These are phyloP conservation scores for Pandemis heparana DNA, from an alignment of 2,888 invertebrate species.

Conservation along the genomic window DNA sequence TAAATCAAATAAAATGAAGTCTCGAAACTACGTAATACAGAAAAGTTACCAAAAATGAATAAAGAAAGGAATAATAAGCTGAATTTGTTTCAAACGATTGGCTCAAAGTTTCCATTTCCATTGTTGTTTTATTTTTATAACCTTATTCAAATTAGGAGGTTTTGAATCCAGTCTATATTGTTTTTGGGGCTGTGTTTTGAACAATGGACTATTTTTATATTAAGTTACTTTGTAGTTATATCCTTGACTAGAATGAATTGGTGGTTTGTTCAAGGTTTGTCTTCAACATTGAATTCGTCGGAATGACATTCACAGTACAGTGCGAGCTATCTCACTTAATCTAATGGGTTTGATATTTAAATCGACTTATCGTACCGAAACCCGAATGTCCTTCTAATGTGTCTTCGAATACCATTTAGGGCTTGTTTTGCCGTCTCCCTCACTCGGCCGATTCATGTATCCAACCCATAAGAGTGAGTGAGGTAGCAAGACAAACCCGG, in stretches of 20 bases:
- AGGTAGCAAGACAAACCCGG: too few species aligned
- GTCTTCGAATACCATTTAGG: too few species aligned
- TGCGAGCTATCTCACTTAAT: too few species aligned
- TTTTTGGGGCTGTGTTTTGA: neutral
- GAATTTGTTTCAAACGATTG: neutral
- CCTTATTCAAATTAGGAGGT: neutral
- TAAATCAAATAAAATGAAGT: neutral
- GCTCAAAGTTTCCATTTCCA: neutral
- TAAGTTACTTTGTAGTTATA: neutral
- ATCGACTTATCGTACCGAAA: too few species aligned
- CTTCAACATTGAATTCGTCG: neutral
- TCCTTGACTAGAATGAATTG: neutral
- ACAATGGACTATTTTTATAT: neutral
- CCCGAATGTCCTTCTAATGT: too few species aligned
- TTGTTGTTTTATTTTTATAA: neutral
- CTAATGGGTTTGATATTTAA: too few species aligned
- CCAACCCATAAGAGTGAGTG: too few species aligned
- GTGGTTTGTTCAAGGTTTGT: neutral
- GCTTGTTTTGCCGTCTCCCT: too few species aligned
- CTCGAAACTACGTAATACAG: neutral
- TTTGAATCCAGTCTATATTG: neutral
- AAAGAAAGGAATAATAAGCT: neutral
- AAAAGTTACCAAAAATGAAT: neutral
- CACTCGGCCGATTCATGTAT: too few species aligned
- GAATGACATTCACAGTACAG: too few species aligned